Evolutionary conservation across 2,113 vertebrate genomes (phyloP), one percentile per base, ranked within the genome.

Genomic region (Grus americana): DNA sequence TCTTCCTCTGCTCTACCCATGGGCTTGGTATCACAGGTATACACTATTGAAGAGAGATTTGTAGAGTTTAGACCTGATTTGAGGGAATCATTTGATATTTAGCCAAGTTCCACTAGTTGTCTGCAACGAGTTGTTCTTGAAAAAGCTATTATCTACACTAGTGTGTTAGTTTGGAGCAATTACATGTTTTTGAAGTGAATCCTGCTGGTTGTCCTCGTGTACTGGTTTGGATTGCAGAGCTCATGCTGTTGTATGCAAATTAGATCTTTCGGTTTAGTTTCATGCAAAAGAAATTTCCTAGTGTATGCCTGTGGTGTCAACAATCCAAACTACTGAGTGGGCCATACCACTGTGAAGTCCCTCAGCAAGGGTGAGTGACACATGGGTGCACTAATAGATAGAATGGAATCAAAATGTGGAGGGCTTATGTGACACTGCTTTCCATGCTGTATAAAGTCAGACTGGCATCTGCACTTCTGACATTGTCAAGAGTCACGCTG

Each of bases 351-450:
- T 86, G 10, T 50, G 57, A 59, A 82, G 32, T 54, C 30, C 12
- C 4, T 19, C n/a, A 34, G 52, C 65, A 79, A 22, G 10, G 21
- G 5, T 52, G 32, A 13, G 58, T 66, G 36, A 26, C 11, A 19
- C 6, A 5, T 17, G 30, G 27, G 11, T 73, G 29, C 34, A 32
- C 55, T 0, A 0, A 22, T 6, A 44, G 30, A 22, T 6, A 44
- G 30, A 57, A n/a, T 50, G 40, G 49, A 38, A n/a, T 61, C 12
- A 67, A 87, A 83, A 30, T 2, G 3, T 20, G 40, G 40, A 22
- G 20, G 72, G 65, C 65, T 44, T 22, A 5, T 9, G 40, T 82
- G 52, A 49, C 20, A 1, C 10, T 38, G 47, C 59, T 83, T 55
- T 36, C 16, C 1, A 5, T 42, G 50, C 50, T 76, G 16, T 17